Conservation (phyloP, 2,113 vertebrate genomes). For the Odobenus rosmarus region DNA sequence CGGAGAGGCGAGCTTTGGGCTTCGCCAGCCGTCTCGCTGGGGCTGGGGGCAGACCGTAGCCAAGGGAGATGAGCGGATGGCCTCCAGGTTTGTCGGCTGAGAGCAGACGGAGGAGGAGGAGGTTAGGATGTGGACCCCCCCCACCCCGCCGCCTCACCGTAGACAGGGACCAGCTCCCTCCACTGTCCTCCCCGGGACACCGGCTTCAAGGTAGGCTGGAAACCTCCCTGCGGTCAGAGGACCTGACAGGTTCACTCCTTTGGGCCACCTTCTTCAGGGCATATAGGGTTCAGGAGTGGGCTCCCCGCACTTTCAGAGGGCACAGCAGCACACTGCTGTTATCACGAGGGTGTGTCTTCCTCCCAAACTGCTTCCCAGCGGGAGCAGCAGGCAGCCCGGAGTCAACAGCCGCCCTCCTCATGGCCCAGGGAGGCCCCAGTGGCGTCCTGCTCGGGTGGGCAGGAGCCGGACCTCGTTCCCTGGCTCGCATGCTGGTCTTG, state of each 20-base stretch:
- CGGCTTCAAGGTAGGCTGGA: neutral
- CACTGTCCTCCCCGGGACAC: fast-evolving
- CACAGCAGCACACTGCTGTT: fast-evolving
- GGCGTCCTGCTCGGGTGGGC: fast-evolving
- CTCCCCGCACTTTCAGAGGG: neutral
- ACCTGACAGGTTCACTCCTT: fast-evolving
- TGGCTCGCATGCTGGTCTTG: fast-evolving
- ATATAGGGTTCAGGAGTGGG: fast-evolving
- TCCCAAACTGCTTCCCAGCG: fast-evolving
- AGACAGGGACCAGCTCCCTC: fast-evolving
- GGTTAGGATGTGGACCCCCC: neutral
- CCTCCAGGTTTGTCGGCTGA: fast-evolving
- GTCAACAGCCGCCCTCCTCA: neutral
- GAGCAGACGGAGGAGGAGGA: neutral
- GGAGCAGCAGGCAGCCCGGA: neutral
- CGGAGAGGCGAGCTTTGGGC: neutral
- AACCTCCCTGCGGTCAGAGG: neutral
- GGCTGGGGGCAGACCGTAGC: fast-evolving
- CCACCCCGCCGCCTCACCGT: neutral
- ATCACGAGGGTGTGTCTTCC: neutral
- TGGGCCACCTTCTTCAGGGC: neutral
- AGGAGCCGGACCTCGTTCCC: fast-evolving
- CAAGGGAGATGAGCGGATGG: fast-evolving
- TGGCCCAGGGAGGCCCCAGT: too few species aligned
- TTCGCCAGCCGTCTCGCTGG: fast-evolving